These are phyloP conservation scores for Cherax destructor DNA, from an alignment of 1,140 invertebrate genomes.

Conservation along the genomic window DNA sequence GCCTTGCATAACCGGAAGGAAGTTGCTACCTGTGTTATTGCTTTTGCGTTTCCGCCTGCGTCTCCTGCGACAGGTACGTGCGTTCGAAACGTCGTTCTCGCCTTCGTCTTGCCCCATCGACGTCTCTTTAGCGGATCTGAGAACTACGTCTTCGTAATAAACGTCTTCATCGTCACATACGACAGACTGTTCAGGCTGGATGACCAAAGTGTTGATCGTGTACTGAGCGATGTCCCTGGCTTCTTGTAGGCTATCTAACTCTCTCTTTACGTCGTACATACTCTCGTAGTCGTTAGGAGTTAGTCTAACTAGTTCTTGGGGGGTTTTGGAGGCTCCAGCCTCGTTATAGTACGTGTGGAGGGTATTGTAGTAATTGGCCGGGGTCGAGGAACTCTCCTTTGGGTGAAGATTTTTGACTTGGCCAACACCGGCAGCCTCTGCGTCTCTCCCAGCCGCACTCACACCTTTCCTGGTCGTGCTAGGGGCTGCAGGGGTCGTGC, in stretches of 20 bases:
- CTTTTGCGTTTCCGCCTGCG: not conserved
- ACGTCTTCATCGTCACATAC: slow-evolving; percentile 1
- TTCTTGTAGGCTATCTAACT: slow-evolving; percentile 49
- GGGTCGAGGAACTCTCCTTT: not conserved
- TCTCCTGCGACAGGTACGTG: not conserved
- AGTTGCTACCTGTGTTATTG: not conserved
- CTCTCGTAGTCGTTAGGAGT: slow-evolving; percentile 57
- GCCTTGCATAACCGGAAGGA: not conserved
- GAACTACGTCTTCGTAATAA: slow-evolving; percentile 29
- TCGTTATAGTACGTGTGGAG: slow-evolving; percentile 57
- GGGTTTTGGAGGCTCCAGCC: not conserved
- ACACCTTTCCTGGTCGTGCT: not conserved
- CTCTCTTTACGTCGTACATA: slow-evolving; percentile 56
- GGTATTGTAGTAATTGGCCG: not conserved
- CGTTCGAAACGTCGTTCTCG: not conserved
- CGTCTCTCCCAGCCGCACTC: no score
- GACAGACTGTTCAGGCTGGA: not conserved
- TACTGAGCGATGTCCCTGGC: slow-evolving; percentile 6
- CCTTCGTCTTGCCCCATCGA: not conserved
- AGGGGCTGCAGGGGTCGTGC: not conserved
- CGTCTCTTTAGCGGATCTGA: not conserved
- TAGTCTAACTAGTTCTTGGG: slow-evolving; percentile 10
- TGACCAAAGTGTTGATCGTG: slow-evolving; percentile 48
- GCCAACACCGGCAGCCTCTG: no score
- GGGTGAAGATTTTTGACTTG: no score